phyloP scores from a whole-genome alignment of 1,140 invertebrate species.

The Hesperophylax magnus region DNA sequence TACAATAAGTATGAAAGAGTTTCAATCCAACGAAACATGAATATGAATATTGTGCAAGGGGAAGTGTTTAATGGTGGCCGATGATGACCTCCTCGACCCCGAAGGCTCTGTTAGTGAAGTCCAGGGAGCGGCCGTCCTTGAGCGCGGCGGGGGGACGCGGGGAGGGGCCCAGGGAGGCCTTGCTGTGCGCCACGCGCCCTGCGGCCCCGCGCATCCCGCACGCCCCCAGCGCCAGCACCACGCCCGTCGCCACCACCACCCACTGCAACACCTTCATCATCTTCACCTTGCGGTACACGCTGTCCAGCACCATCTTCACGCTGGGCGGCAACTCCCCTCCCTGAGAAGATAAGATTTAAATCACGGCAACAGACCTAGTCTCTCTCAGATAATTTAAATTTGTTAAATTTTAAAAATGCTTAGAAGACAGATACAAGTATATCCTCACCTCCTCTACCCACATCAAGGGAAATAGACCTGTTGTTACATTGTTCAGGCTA shows the following conservation, averaged over 20 bases:
- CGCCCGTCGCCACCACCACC: slow-evolving; percentile 61
- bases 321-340: slow-evolving; percentile 62
- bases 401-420: background rate
- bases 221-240: slow-evolving; percentile 57
- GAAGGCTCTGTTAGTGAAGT: slow-evolving; percentile 47
- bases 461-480: slow-evolving; percentile 70
- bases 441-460: slow-evolving; percentile 72
- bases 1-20: no score
- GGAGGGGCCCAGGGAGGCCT: slow-evolving; percentile 14
- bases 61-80: no score
- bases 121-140: slow-evolving; percentile 26
- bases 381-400: background rate
- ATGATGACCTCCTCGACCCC: slow-evolving; percentile 23
- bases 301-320: slow-evolving; percentile 60
- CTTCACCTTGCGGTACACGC: slow-evolving; percentile 60
- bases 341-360: slow-evolving; percentile 55
- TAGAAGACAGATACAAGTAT: background rate
- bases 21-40: no score
- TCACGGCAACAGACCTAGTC: background rate
- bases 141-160: slow-evolving; percentile 30
- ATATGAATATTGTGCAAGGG: no score
- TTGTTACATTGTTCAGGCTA: slow-evolving; percentile 64
- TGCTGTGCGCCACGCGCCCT: slow-evolving; percentile 49
- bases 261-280: slow-evolving; percentile 63
- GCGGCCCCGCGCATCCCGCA: slow-evolving; percentile 33